These are phyloP conservation scores for Drosophila pseudoananassae DNA, from an alignment of 1,140 invertebrate genomes.

Conservation along the genomic window DNA sequence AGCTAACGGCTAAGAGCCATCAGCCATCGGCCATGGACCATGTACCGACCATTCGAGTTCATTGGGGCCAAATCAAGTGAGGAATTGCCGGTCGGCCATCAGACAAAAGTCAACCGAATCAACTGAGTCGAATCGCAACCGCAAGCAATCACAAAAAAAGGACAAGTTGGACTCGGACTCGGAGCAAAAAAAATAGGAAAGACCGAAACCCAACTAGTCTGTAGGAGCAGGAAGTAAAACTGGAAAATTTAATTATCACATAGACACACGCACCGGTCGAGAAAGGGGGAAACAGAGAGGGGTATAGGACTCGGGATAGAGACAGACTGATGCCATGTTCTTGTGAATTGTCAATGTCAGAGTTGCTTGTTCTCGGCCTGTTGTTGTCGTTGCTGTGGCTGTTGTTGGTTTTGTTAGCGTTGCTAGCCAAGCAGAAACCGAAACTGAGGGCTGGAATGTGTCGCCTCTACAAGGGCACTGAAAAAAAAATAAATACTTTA, in stretches of 20 bases:
- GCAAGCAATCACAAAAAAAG: slow-evolving; percentile 37
- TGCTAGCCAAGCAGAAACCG: slow-evolving; percentile 46
- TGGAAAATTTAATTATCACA: slow-evolving; percentile 75
- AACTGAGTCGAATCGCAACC: slow-evolving; percentile 34
- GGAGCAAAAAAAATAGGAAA: slow-evolving; percentile 13
- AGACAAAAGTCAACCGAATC: slow-evolving; percentile 49
- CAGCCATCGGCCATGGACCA: slow-evolving; percentile 11
- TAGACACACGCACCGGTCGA: slow-evolving; percentile 28
- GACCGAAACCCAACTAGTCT: not conserved
- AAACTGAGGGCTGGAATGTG: slow-evolving; percentile 47
- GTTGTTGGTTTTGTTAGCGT: slow-evolving; percentile 58
- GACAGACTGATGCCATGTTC: slow-evolving; percentile 57
- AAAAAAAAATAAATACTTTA: not conserved
- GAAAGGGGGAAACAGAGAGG: not conserved
- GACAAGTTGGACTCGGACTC: not conserved
- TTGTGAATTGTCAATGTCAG: slow-evolving; percentile 73
- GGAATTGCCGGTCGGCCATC: slow-evolving; percentile 17
- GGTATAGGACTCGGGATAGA: slow-evolving; percentile 24
- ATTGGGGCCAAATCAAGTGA: slow-evolving; percentile 48
- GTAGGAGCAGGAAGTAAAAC: slow-evolving; percentile 53
- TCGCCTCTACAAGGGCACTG: slow-evolving; percentile 12
- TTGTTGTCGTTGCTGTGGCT: slow-evolving; percentile 43
- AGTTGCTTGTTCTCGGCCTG: slow-evolving; percentile 43
- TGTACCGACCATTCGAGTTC: slow-evolving; percentile 22
- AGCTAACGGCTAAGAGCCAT: slow-evolving; percentile 51